Base-by-base conservation (phyloP, 2,888 invertebrate species). In the Cyrtodaria siliqua region DNA sequence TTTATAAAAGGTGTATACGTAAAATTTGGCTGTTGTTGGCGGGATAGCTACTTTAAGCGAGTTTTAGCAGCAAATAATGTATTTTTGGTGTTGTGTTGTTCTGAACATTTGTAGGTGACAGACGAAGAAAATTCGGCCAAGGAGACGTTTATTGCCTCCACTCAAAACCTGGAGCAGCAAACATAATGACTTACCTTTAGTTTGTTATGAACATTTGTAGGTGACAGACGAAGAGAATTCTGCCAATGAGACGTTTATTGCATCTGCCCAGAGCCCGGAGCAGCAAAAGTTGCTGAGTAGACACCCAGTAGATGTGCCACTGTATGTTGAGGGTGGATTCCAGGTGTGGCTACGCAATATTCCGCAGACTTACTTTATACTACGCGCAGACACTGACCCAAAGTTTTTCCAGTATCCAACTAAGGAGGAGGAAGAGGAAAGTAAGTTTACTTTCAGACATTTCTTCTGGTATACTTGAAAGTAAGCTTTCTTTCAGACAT, bases 111-210 rank as follows among this genome's bases (percentile, higher is more conserved):
- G n/a, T n/a, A n/a, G 95, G 95, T 96, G 83, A 93, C 94, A 87
- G 95, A 96, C 84, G 94, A 97, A 63, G 94, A 95, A 85, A 96
- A 96, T 86, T 95, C 96, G 0, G 64, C 83, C n/a, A 90, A 96
- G 44, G 98, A 98, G 89, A 98, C 98, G 0, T 99, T 98, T 97
- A 95, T 99, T 82, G 96, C 97, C 0, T 97, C 96, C 91, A 96
- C 96, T 0, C 97, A 97, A 92, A 96, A 97, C 93, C 95, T 95
- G 9, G 94, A 93, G 0, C 99, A 99, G 91, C 94, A 95, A 85
- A 93, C 95, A 53, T 93, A n/a, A n/a, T n/a, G n/a, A n/a, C n/a
- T n/a, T n/a, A n/a, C n/a, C n/a, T n/a, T n/a, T 8, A 33, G 12
- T 33, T 33, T 33, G 33, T 12, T 33, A 33, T 33, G 12, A 33